Conservation (phyloP, 2,888 invertebrate genomes). For the Tricholauxania praeusta region DNA sequence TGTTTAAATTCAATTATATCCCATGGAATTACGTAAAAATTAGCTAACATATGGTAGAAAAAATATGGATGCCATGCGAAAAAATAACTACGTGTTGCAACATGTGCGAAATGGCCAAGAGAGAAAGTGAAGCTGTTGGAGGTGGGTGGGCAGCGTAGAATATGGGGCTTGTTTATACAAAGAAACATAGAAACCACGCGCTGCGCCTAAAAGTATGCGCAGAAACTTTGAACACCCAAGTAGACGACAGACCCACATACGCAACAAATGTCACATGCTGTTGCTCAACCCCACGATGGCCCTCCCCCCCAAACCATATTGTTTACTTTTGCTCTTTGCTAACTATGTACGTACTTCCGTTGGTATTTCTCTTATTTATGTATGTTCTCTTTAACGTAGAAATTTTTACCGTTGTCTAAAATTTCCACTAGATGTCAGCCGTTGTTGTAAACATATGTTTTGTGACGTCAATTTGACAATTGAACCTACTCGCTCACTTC, state of each 20-base stretch:
- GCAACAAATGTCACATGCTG: neutral
- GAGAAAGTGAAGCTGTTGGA: too few relatives aligned
- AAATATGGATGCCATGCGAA: neutral
- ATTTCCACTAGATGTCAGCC: neutral
- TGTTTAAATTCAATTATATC: neutral
- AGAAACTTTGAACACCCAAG: neutral
- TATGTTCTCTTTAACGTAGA: neutral
- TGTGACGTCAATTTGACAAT: constrained; percentile 11
- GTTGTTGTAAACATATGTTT: neutral
- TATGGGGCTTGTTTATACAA: too few relatives aligned
- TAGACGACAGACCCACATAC: neutral
- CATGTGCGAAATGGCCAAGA: constrained; percentile 2
- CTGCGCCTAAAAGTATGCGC: constrained; percentile 22
- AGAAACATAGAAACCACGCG: constrained; percentile 7
- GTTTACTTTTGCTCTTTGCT: neutral
- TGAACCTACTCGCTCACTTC: neutral
- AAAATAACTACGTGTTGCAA: constrained; percentile 17
- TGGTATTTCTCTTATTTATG: neutral
- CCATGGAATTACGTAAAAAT: neutral
- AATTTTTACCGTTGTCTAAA: neutral
- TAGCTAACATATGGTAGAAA: constrained; percentile 17
- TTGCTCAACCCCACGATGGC: neutral
- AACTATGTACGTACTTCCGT: neutral
- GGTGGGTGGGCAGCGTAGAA: too few relatives aligned
- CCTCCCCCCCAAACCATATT: neutral